Percentiles rank a stretch among this genome's conserved stretches.
Evolutionary conservation across 2,888 invertebrate species (phyloP).

Genomic region (Leptinotarsa haldemani): DNA sequence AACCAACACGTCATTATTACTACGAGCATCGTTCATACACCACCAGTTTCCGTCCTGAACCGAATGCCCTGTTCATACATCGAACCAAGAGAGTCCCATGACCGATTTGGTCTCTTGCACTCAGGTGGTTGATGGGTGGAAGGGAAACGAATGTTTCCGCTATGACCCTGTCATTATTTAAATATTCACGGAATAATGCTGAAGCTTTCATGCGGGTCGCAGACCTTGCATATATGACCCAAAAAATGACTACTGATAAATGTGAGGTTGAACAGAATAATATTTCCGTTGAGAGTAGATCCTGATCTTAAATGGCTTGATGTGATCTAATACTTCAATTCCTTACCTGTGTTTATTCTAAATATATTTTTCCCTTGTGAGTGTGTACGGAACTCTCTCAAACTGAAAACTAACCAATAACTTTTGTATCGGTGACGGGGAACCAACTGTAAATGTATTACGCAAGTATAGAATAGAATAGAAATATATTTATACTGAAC

Average conservation of each 20-base stretch:
- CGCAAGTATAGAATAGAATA: too few species aligned
- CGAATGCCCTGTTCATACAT: not conserved
- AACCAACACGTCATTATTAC: not conserved
- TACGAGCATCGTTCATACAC: not conserved
- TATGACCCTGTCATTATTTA: conserved; percentile 39
- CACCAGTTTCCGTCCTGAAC: not conserved
- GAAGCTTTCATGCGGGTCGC: conserved; percentile 17
- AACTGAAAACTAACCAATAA: too few species aligned
- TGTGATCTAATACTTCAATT: too few species aligned
- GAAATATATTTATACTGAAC: too few species aligned
- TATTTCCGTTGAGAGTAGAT: too few species aligned
- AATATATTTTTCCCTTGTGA: too few species aligned
- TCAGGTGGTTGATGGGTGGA: conserved; percentile 42
- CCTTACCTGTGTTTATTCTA: too few species aligned
- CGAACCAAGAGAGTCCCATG: conserved; percentile 33
- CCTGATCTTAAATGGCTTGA: too few species aligned
- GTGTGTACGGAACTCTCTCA: too few species aligned
- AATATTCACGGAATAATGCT: conserved; percentile 37
- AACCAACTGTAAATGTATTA: too few species aligned
- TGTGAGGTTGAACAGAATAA: too few species aligned
- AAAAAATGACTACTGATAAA: not conserved
- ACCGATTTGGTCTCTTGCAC: conserved; percentile 41
- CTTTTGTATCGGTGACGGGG: too few species aligned
- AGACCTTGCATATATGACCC: conserved; percentile 1
- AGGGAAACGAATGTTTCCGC: conserved; percentile 38